These are phyloP conservation scores for Blastomussa wellsi DNA, from an alignment of 92 coral and sea anemone species.

Conservation along the genomic window DNA sequence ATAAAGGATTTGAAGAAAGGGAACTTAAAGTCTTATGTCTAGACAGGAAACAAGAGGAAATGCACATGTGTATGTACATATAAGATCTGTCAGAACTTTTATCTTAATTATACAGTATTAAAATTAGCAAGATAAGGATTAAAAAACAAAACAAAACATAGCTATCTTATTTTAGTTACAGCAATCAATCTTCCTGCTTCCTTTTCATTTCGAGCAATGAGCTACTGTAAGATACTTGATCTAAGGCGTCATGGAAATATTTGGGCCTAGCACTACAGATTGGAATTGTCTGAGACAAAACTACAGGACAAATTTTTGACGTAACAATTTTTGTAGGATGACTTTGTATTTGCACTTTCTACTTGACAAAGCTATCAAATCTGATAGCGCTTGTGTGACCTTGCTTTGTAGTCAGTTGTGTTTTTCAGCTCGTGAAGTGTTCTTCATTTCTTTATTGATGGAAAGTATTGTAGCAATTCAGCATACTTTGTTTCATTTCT, in stretches of 20 bases:
- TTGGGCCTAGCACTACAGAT: too few relatives aligned
- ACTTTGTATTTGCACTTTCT: too few relatives aligned
- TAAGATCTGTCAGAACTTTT: neutral
- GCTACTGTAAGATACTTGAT: neutral
- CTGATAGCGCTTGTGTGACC: too few relatives aligned
- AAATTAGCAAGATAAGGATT: neutral
- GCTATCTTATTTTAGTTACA: neutral
- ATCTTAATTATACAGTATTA: neutral
- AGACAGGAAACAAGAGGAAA: neutral
- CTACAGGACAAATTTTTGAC: too few relatives aligned
- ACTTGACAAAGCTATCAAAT: too few relatives aligned
- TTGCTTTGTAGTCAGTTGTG: too few relatives aligned
- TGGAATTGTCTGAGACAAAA: too few relatives aligned
- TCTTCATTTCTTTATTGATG: too few relatives aligned
- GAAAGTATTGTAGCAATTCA: too few relatives aligned
- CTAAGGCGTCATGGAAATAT: neutral
- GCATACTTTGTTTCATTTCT: too few relatives aligned
- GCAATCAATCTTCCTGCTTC: neutral
- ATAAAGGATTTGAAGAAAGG: neutral
- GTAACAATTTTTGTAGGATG: too few relatives aligned
- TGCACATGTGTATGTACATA: neutral
- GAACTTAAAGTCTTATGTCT: neutral
- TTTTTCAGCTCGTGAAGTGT: too few relatives aligned
- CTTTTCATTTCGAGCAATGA: neutral
- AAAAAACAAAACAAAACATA: neutral